These are phyloP conservation scores for Liopterus haemorrhoidalis DNA, from an alignment of 2,888 invertebrate species.

Conservation along the genomic window DNA sequence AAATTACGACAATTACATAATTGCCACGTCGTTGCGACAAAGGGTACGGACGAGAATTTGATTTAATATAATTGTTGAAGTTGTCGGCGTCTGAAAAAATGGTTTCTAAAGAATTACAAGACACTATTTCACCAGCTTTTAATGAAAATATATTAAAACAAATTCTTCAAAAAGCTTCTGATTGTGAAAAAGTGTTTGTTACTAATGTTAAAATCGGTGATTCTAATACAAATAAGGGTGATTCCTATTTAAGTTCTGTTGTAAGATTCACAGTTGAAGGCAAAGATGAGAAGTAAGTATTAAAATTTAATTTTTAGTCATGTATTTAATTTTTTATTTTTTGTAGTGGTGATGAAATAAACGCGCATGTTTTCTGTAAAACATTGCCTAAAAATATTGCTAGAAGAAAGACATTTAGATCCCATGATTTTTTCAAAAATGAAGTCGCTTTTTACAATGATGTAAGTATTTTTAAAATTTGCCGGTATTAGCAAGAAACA, in stretches of 20 bases:
- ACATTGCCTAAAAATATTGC: slow-evolving; percentile 59
- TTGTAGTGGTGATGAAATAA: slow-evolving; percentile 12
- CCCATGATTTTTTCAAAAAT: slow-evolving; percentile 62
- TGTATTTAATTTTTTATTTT: slow-evolving; percentile 5
- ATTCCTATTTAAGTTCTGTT: slow-evolving; percentile 63
- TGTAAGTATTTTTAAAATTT: slow-evolving; percentile 31
- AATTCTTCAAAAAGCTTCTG: slow-evolving; percentile 32
- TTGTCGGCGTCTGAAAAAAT: no score
- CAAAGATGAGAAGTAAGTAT: slow-evolving; percentile 25
- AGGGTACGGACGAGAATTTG: no score
- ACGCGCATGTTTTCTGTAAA: slow-evolving; percentile 52
- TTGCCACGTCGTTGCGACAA: no score
- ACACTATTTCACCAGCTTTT: slow-evolving; percentile 33
- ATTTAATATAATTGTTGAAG: no score
- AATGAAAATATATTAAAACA: slow-evolving; percentile 31
- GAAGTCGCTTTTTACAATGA: slow-evolving; percentile 61
- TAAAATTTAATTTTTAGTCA: slow-evolving; percentile 33
- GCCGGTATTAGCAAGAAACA: slow-evolving; percentile 1
- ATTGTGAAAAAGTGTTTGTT: slow-evolving; percentile 34
- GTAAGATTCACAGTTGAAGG: slow-evolving; percentile 55
- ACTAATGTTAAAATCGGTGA: slow-evolving; percentile 48
- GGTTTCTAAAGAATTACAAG: slow-evolving; percentile 24
- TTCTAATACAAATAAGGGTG: slow-evolving; percentile 52
- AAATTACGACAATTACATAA: no score
- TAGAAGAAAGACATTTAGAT: slow-evolving; percentile 58